phyloP scores from a whole-genome alignment of 30 jellyfish, hydroid and myxozoan genomes.

The Hydractinia echinata region DNA sequence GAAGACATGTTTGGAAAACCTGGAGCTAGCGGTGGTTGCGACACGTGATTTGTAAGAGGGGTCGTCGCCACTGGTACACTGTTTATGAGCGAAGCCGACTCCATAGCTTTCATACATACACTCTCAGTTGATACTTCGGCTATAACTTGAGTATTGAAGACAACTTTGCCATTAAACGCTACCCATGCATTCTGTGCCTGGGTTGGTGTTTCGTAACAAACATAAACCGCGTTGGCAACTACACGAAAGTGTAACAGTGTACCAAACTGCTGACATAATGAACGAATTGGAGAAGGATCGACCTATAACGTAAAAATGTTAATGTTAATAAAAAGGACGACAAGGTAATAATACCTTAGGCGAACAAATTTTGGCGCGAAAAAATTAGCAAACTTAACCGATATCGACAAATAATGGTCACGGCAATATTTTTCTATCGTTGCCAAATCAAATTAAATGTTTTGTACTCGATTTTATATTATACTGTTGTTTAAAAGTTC shows the following conservation, averaged over 20 bases:
- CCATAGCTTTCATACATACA: constrained; percentile 27
- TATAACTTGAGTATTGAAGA: constrained; percentile 49
- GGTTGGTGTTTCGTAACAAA: constrained; percentile 50
- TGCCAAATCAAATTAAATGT: too few relatives aligned
- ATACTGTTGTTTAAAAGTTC: too few relatives aligned
- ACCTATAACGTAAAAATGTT: constrained; percentile 42
- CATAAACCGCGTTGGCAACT: constrained; percentile 41
- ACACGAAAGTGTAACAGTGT: constrained; percentile 48
- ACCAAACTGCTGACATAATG: constrained; percentile 67
- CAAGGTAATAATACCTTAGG: too few relatives aligned
- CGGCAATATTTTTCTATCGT: too few relatives aligned
- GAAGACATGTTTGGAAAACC: constrained; percentile 25
- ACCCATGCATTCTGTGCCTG: constrained; percentile 74
- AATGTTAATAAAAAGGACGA: too few relatives aligned
- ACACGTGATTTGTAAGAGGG: constrained; percentile 12
- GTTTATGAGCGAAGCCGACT: background rate
- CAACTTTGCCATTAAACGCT: constrained; percentile 57
- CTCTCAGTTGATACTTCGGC: constrained; percentile 61
- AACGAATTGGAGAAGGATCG: constrained; percentile 54
- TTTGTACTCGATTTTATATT: too few relatives aligned
- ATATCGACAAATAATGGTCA: too few relatives aligned
- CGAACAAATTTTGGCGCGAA: too few relatives aligned
- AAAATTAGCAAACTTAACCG: too few relatives aligned
- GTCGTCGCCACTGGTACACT: background rate
- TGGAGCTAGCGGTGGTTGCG: constrained; percentile 22